These are phyloP conservation scores for Apodemia mormo DNA, from an alignment of 2,888 invertebrate species.

Conservation along the genomic window DNA sequence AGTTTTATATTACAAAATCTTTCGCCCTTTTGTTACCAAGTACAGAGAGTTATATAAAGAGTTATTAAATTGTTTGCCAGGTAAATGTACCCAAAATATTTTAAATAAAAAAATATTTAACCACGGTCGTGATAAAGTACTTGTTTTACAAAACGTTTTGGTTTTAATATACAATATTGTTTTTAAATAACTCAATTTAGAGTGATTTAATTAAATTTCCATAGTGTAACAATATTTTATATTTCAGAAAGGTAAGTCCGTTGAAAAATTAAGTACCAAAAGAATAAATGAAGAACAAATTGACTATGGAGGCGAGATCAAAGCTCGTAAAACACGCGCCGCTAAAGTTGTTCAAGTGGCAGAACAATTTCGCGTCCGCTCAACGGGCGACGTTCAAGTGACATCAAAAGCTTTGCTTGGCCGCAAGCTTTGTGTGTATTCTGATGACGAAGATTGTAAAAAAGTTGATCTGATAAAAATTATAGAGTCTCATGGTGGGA, in stretches of 20 bases:
- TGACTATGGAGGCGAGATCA: slow-evolving; percentile 36
- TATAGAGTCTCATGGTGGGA: slow-evolving; percentile 62
- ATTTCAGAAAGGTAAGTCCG: slow-evolving; percentile 51
- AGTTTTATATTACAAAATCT: too few species aligned
- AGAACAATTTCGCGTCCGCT: slow-evolving; percentile 51
- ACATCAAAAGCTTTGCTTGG: slow-evolving; percentile 56
- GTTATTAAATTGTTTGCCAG: too few species aligned
- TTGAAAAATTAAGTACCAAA: slow-evolving; percentile 59
- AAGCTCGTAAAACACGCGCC: slow-evolving; percentile 50
- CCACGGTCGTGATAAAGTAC: too few species aligned
- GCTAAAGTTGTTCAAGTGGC: slow-evolving; percentile 52
- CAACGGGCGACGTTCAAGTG: slow-evolving; percentile 42
- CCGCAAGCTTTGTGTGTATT: slow-evolving; percentile 58
- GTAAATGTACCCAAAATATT: too few species aligned
- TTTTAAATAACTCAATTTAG: too few species aligned
- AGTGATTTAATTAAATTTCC: too few species aligned
- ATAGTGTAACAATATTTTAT: too few species aligned
- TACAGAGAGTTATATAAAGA: too few species aligned
- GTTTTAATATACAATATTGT: too few species aligned
- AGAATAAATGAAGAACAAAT: slow-evolving; percentile 52
- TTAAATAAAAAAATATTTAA: too few species aligned
- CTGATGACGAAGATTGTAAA: slow-evolving; percentile 59
- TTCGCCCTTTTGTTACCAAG: too few species aligned
- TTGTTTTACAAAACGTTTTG: too few species aligned
- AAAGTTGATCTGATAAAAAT: slow-evolving; percentile 54